Percentiles rank a stretch among this genome's conserved stretches.
These are phyloP conservation scores for Ellobius talpinus DNA, from an alignment of 2,113 vertebrate genomes.

Conservation along the genomic window DNA sequence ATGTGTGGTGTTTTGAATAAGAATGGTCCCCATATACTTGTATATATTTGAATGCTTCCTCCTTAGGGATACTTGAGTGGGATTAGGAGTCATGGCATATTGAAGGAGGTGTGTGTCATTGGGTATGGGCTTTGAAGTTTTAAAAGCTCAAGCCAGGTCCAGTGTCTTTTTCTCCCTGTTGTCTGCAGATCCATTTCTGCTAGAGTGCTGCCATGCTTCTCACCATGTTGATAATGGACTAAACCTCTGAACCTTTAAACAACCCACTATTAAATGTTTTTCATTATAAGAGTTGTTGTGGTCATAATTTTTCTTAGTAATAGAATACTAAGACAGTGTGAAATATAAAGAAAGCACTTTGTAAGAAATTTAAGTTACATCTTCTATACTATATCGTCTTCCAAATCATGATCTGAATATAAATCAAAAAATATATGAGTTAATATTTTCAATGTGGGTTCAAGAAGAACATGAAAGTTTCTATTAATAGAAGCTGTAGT, in stretches of 20 bases:
- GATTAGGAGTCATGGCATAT: not conserved
- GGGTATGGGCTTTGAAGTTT: not conserved
- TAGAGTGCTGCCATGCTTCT: not conserved
- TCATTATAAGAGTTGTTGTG: not conserved
- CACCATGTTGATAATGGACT: not conserved
- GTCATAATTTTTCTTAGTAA: not conserved
- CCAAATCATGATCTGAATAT: not conserved
- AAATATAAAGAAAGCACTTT: constrained; percentile 6
- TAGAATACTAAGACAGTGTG: not conserved
- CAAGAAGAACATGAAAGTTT: not conserved
- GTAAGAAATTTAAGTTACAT: not conserved
- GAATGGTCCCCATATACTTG: not conserved
- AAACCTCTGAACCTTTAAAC: not conserved
- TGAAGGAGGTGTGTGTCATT: not conserved
- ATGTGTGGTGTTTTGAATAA: not conserved
- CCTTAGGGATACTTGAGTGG: not conserved
- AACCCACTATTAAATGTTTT: not conserved
- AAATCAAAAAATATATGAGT: not conserved
- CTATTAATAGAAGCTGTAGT: not conserved
- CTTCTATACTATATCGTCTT: not conserved
- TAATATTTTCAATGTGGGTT: not conserved
- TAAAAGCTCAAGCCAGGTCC: not conserved
- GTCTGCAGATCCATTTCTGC: not conserved
- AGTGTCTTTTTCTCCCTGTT: not conserved
- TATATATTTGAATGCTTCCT: too few species aligned